Conservation (phyloP, 2,888 invertebrate genomes). For the Amphipoea oculea region DNA sequence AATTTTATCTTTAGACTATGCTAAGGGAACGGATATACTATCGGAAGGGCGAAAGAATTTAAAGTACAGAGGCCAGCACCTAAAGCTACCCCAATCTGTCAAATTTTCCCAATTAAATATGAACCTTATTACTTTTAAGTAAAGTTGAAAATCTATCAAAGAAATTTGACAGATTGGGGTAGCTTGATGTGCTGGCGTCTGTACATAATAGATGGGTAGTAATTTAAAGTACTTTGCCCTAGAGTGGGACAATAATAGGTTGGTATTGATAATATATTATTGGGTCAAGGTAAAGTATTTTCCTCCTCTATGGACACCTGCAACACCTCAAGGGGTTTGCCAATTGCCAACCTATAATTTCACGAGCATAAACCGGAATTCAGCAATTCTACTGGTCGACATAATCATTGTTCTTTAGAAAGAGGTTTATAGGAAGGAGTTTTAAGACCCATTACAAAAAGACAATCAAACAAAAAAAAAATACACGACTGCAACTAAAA, state of each 20-base stretch:
- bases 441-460: not conserved
- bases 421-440: not conserved
- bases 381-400: not conserved
- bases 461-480: not conserved
- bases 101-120: no score
- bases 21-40: not conserved
- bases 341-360: not conserved
- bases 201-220: not conserved
- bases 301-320: no score
- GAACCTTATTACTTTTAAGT: no score
- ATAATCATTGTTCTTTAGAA: not conserved
- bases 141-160: no score
- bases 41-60: not conserved
- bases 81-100: no score
- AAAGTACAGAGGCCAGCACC: no score
- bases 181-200: no score
- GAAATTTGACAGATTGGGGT: no score
- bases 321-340: not conserved
- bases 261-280: not conserved
- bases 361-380: not conserved
- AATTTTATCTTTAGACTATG: slow-evolving; percentile 3
- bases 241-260: not conserved
- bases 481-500: not conserved
- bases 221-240: not conserved
- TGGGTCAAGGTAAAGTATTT: not conserved